phyloP scores from a whole-genome alignment of 2,797 vertebrate genomes.

The Falco novaeseelandiae region DNA sequence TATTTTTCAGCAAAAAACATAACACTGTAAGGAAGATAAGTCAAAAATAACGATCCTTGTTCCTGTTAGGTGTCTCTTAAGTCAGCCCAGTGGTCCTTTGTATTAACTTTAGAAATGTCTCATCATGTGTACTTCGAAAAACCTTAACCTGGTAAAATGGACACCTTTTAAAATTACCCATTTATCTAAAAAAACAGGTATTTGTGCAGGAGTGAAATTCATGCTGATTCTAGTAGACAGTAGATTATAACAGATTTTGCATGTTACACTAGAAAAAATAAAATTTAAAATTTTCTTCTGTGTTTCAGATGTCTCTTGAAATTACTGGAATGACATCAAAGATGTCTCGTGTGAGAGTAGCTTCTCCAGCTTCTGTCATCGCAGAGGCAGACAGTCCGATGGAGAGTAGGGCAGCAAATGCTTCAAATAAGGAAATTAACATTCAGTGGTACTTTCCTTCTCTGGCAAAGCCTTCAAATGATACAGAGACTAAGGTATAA shows the following conservation, averaged over 20 bases:
- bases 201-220: background rate
- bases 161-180: background rate
- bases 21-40: background rate
- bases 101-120: background rate
- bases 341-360: background rate
- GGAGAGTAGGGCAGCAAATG: slow-evolving; percentile 46
- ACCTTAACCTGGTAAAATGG: background rate
- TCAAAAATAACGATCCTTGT: background rate
- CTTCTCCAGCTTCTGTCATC: background rate
- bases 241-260: background rate
- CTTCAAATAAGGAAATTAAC: slow-evolving; percentile 75
- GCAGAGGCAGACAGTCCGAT: background rate
- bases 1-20: background rate
- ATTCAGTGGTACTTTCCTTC: slow-evolving; percentile 84
- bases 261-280: background rate
- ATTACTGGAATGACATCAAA: background rate
- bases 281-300: background rate
- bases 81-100: background rate
- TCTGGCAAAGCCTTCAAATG: slow-evolving; percentile 51
- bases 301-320: slow-evolving; percentile 49
- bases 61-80: background rate
- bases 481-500: slow-evolving; percentile 77
- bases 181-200: background rate
- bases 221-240: background rate
- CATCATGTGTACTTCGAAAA: background rate